phyloP scores from a whole-genome alignment of 2,797 vertebrate species.

The Platyrinchus mystaceus region DNA sequence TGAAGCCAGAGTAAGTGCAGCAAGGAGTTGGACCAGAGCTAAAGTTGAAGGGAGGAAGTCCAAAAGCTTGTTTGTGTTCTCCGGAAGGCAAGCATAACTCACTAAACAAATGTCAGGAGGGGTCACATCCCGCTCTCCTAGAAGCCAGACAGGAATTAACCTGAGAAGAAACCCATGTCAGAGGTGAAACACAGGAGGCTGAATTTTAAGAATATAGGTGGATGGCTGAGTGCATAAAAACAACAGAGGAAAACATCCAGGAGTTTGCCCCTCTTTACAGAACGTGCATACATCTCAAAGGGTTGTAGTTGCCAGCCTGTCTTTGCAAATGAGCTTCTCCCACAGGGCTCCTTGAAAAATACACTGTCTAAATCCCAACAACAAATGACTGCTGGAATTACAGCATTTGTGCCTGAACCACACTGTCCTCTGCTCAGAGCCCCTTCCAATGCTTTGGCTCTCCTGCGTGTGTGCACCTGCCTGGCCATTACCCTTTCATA shows the following conservation, averaged over 20 bases:
- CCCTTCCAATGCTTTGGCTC: background rate
- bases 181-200: background rate
- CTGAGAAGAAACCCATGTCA: background rate
- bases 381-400: background rate
- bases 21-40: background rate
- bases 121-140: conserved; percentile 26
- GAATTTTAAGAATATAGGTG: background rate
- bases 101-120: conserved; percentile 63
- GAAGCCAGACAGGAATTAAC: conserved; percentile 28
- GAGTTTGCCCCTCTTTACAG: background rate
- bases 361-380: background rate
- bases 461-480: accelerated
- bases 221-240: accelerated
- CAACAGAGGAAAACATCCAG: background rate
- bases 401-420: background rate
- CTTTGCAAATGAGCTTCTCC: background rate
- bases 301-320: background rate
- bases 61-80: conserved; percentile 60
- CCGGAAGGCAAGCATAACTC: conserved; percentile 39
- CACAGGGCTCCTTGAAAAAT: background rate
- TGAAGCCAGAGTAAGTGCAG: background rate
- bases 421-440: background rate
- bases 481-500: background rate
- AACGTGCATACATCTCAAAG: background rate
- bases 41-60: conserved; percentile 1